phyloP scores from a whole-genome alignment of 92 coral and sea anemone species.

The Pocillopora meandrina region DNA sequence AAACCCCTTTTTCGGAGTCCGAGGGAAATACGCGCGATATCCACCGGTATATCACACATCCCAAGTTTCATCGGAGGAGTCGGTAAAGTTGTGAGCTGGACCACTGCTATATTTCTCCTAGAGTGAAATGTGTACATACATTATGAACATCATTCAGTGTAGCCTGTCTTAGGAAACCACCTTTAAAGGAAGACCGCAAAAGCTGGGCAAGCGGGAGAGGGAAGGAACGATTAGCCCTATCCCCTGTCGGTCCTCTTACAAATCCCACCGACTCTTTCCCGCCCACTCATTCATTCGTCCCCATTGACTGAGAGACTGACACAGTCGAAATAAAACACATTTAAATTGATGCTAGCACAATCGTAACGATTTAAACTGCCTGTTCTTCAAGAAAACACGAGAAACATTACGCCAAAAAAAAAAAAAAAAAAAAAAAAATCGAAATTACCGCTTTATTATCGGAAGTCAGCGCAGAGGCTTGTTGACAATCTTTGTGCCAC shows the following conservation, averaged over 20 bases:
- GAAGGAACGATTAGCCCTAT: no score
- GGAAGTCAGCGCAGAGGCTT: conserved; percentile 34
- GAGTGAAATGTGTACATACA: not conserved
- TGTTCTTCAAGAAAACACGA: not conserved
- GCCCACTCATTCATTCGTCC: no score
- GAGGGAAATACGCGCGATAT: conserved; percentile 16
- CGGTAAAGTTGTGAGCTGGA: conserved; percentile 17
- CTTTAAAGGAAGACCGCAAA: no score
- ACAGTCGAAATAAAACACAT: no score
- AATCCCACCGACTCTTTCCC: no score
- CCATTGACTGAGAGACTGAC: no score
- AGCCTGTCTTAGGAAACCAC: no score
- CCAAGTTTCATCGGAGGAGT: conserved; percentile 25
- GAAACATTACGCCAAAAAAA: not conserved
- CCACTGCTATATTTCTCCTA: not conserved
- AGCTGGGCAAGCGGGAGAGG: no score
- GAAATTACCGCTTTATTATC: not conserved
- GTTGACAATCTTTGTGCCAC: conserved; percentile 85
- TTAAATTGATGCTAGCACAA: no score
- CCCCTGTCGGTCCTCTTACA: no score
- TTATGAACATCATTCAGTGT: not conserved
- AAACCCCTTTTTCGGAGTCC: not conserved
- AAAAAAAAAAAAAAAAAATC: not conserved
- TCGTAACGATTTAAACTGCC: not conserved
- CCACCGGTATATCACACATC: conserved; percentile 14